A percentile compares a stretch with the other conserved stretches of the same genome.
Conservation (phyloP, 2,113 vertebrate species). For the Stegastes partitus region DNA sequence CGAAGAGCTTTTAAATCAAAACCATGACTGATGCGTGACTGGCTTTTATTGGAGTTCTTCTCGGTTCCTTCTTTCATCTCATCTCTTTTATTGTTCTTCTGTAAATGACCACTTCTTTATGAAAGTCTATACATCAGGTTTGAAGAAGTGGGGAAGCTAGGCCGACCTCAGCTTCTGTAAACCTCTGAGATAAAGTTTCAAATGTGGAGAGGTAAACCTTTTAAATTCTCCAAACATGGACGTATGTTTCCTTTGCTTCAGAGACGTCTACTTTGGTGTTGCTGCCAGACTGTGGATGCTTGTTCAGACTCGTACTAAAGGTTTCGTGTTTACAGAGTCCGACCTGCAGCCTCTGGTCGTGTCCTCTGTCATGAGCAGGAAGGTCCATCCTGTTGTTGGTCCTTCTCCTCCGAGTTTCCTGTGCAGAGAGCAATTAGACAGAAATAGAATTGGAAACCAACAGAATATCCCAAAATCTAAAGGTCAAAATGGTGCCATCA, state of each 20-base stretch:
- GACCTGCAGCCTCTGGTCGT: no score
- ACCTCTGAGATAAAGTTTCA: slow-evolving; percentile 15
- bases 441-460: background rate
- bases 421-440: background rate
- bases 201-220: slow-evolving; percentile 7
- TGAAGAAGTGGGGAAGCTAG: background rate
- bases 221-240: slow-evolving; percentile 36
- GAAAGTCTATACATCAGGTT: background rate
- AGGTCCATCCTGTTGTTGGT: background rate
- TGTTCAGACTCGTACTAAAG: no score
- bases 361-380: no score
- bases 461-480: background rate
- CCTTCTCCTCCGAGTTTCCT: background rate
- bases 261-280: background rate
- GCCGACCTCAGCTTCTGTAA: slow-evolving; percentile 15
- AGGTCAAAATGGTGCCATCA: background rate
- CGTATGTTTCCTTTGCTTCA: background rate
- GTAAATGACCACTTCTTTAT: background rate
- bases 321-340: no score
- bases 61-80: slow-evolving; percentile 36
- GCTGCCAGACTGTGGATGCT: background rate
- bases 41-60: slow-evolving; percentile 20
- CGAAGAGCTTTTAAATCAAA: slow-evolving; percentile 20
- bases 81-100: slow-evolving; percentile 14
- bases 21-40: slow-evolving; percentile 6